Conservation (phyloP, 2,888 invertebrate species). For the Drosophila mettleri region DNA sequence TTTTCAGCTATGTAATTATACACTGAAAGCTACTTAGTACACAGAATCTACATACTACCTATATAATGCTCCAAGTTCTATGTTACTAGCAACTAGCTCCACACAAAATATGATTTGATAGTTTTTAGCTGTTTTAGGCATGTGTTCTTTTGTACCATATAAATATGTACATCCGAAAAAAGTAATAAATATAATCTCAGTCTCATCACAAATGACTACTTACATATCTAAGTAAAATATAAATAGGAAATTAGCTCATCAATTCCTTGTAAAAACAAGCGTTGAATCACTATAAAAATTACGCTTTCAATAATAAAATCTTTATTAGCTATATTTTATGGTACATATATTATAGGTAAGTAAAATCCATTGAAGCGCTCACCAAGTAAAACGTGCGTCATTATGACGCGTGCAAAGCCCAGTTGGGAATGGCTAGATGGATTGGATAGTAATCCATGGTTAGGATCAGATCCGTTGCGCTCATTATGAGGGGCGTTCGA, state of each 20-base stretch:
- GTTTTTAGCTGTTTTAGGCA: too few relatives aligned
- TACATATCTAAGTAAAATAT: not conserved
- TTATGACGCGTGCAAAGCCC: slow-evolving; percentile 36
- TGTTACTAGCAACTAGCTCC: not conserved
- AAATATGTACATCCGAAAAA: too few relatives aligned
- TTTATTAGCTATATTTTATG: not conserved
- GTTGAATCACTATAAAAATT: too few relatives aligned
- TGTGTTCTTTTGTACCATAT: too few relatives aligned
- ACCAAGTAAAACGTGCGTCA: slow-evolving; percentile 28
- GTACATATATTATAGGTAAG: not conserved
- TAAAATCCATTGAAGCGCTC: slow-evolving; percentile 18
- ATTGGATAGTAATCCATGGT: slow-evolving; percentile 37
- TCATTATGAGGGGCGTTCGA: slow-evolving; percentile 77
- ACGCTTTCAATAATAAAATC: too few relatives aligned
- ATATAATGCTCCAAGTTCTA: not conserved
- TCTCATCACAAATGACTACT: too few relatives aligned
- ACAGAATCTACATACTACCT: not conserved
- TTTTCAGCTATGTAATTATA: slow-evolving; percentile 14
- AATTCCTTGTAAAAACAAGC: not conserved
- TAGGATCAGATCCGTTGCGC: slow-evolving; percentile 40
- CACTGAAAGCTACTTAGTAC: slow-evolving; percentile 1
- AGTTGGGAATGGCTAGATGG: slow-evolving; percentile 38
- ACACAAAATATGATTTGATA: not conserved
- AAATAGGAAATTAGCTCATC: not conserved
- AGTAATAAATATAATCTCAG: too few relatives aligned